Conservation (phyloP, 1,140 invertebrate species). For the Stegodyphus mimosarum region DNA sequence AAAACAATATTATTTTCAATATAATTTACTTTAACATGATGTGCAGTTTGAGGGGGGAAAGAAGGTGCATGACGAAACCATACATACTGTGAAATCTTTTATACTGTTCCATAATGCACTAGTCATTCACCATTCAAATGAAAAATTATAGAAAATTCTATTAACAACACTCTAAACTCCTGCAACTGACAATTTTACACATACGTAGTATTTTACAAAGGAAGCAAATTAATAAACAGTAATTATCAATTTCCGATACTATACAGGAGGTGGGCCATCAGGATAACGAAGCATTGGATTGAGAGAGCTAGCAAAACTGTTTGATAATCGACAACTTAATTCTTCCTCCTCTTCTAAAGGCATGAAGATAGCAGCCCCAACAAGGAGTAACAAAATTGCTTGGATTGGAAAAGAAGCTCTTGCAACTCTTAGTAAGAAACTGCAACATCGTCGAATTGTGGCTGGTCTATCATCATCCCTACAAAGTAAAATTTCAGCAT, state of each 20-base stretch:
- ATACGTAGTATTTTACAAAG: too few relatives aligned
- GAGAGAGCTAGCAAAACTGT: conserved; percentile 81
- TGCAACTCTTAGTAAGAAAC: conserved; percentile 87
- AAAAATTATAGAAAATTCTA: not conserved
- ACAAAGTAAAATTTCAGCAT: not conserved
- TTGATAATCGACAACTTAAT: conserved; percentile 83
- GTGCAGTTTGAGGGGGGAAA: not conserved
- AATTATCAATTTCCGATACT: conserved; percentile 62
- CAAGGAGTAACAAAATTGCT: conserved; percentile 82
- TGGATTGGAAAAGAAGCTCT: conserved; percentile 88
- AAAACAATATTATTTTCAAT: not conserved
- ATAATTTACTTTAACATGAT: not conserved
- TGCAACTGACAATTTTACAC: not conserved
- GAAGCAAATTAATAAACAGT: too few relatives aligned
- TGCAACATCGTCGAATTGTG: conserved; percentile 78
- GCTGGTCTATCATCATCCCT: conserved; percentile 66
- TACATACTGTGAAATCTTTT: not conserved
- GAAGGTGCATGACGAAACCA: not conserved
- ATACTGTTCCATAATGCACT: not conserved
- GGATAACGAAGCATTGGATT: conserved; percentile 88
- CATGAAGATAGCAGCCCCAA: conserved; percentile 87
- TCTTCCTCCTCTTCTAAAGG: conserved; percentile 88
- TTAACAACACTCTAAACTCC: not conserved
- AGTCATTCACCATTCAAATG: not conserved
- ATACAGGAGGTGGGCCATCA: conserved; percentile 89